Percentiles rank a stretch among this genome's conserved stretches.
phyloP scores from a whole-genome alignment of 2,797 vertebrate genomes.

The Thalassophryne amazonica region DNA sequence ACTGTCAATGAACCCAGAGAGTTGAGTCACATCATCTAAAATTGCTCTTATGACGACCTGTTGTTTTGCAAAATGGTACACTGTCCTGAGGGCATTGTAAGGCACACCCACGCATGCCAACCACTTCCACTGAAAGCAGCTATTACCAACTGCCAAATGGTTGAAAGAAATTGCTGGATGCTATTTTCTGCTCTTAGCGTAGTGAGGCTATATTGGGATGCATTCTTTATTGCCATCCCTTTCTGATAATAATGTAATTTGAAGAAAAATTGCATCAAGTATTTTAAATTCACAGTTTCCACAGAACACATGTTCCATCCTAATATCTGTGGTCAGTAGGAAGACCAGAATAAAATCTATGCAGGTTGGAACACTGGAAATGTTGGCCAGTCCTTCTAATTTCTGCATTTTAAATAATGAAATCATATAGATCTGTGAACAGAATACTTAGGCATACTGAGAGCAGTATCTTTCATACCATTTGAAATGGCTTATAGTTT shows the following conservation, averaged over 20 bases:
- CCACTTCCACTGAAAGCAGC: not conserved
- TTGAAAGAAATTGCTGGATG: conserved; percentile 1
- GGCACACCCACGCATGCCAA: not conserved
- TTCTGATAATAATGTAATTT: too few relatives aligned
- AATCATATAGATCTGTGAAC: too few relatives aligned
- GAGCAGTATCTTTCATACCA: conserved; percentile 61
- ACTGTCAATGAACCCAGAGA: too few relatives aligned
- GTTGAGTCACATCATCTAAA: not conserved
- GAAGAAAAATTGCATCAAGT: too few relatives aligned
- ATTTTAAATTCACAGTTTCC: too few relatives aligned
- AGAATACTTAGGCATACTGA: conserved; percentile 41
- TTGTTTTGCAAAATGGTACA: conserved; percentile 1
- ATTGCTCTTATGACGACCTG: not conserved
- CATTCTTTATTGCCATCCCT: not conserved
- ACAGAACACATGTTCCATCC: too few relatives aligned
- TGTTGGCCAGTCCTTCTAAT: conserved; percentile 3
- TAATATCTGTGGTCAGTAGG: too few relatives aligned
- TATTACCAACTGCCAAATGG: conserved; percentile 8
- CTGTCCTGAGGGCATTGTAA: not conserved
- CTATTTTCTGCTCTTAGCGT: not conserved
- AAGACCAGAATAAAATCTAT: too few relatives aligned
- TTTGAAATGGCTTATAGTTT: conserved; percentile 69
- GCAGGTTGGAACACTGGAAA: too few relatives aligned
- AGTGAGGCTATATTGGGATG: not conserved
- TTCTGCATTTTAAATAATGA: too few relatives aligned